Evolutionary conservation across 2,113 vertebrate species (phyloP).

Genomic region (Nematolebias whitei): DNA sequence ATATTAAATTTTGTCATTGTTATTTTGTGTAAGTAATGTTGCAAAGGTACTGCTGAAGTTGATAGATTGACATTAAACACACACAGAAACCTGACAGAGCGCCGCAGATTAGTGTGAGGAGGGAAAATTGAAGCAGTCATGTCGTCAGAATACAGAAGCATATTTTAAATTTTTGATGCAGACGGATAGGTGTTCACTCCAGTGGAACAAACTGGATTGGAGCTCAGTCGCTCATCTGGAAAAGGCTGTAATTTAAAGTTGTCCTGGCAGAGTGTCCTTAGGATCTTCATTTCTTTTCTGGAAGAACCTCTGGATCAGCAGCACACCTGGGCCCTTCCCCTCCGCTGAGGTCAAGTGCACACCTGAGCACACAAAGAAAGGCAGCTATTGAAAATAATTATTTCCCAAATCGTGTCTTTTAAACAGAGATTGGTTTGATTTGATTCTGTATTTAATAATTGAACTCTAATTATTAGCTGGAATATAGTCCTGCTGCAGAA

Average conservation of each 20-base stretch:
- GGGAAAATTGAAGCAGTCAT: conserved; percentile 67
- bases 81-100: conserved; percentile 18
- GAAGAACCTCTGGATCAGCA: conserved; percentile 53
- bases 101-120: conserved; percentile 46
- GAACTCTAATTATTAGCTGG: neutral
- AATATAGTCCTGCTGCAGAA: neutral
- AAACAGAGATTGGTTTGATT: neutral
- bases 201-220: conserved; percentile 83
- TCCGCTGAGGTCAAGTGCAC: conserved; percentile 36
- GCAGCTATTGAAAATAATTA: conserved; percentile 28
- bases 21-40: conserved; percentile 15
- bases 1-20: conserved; percentile 21
- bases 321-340: conserved; percentile 65
- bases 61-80: neutral
- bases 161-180: conserved; percentile 84
- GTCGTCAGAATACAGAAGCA: conserved; percentile 64
- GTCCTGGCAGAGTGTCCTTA: conserved; percentile 64
- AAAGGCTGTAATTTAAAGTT: conserved; percentile 80
- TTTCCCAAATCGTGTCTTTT: neutral
- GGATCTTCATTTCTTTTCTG: conserved; percentile 72
- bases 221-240: conserved; percentile 80
- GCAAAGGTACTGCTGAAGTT: neutral
- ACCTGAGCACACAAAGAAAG: conserved; percentile 8
- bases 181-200: conserved; percentile 82
- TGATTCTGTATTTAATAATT: no score